Percentiles rank a stretch among this genome's conserved stretches.
Evolutionary conservation across 2,113 vertebrate species (phyloP).

Genomic region (Alligator sinensis): DNA sequence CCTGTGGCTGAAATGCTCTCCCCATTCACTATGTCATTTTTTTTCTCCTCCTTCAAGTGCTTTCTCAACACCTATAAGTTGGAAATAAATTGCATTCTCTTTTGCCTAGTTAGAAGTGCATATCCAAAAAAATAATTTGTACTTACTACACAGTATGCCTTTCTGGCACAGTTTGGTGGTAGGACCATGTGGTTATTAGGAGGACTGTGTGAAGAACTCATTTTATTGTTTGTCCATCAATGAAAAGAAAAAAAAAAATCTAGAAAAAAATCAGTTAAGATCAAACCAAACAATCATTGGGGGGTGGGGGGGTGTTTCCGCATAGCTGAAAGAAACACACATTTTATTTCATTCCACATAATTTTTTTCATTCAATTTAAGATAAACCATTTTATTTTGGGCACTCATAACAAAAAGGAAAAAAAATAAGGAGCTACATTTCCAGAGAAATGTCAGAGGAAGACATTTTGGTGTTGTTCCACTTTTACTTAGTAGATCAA

Average conservation of each 20-base stretch:
- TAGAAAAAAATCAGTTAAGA: no score
- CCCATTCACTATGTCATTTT: not conserved
- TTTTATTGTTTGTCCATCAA: no score
- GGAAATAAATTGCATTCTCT: not conserved
- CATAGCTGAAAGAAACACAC: no score
- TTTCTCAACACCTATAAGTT: not conserved
- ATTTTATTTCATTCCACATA: no score
- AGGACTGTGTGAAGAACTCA: no score
- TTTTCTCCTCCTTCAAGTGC: not conserved
- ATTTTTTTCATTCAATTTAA: not conserved
- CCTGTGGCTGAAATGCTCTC: not conserved
- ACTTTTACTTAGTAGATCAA: not conserved
- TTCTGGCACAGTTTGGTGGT: not conserved
- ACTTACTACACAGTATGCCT: not conserved
- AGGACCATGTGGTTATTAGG: no score
- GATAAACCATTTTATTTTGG: not conserved
- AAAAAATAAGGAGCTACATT: no score
- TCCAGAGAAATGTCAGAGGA: not conserved
- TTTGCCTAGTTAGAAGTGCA: not conserved
- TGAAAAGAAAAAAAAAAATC: no score
- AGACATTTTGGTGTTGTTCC: not conserved
- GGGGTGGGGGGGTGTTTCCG: no score
- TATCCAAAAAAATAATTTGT: not conserved
- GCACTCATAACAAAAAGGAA: not conserved
- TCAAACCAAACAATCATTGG: no score